Conservation (phyloP, 2,113 vertebrate species). For the Tringa solitaria region DNA sequence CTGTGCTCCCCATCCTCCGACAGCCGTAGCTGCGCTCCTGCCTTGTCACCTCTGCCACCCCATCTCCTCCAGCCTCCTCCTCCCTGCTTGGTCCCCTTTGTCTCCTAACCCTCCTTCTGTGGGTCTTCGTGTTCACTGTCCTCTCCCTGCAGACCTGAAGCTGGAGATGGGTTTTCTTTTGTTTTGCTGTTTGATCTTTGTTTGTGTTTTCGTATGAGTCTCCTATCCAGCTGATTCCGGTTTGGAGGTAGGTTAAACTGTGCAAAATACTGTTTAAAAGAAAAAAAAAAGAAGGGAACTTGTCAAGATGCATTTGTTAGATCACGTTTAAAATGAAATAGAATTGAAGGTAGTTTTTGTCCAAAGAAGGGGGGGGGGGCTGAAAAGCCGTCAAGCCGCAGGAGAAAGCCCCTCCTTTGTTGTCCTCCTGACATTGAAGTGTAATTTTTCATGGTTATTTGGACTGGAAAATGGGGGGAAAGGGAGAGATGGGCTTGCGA, state of each 20-base stretch:
- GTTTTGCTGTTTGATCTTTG: conserved; percentile 5
- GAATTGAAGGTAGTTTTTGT: conserved; percentile 76
- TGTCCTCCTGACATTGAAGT: conserved; percentile 92
- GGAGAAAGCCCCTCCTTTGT: conserved; percentile 81
- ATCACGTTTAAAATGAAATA: conserved; percentile 72
- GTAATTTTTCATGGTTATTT: conserved; percentile 99
- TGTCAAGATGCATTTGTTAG: conserved; percentile 78
- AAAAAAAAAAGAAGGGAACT: conserved; percentile 68
- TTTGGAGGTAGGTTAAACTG: conserved; percentile 73
- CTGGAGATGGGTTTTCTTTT: conserved; percentile 15
- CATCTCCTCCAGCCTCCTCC: background rate
- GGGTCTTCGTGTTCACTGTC: background rate
- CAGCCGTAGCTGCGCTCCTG: background rate
- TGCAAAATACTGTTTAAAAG: conserved; percentile 71
- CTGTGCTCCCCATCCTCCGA: rapidly evolving
- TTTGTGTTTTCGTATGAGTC: conserved; percentile 54
- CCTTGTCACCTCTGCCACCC: background rate
- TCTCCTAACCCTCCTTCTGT: background rate
- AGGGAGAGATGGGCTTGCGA: conserved; percentile 88
- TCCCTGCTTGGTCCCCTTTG: background rate
- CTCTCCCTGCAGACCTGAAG: background rate
- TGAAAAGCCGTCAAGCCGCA: conserved; percentile 72
- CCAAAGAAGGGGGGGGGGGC: conserved; percentile 62
- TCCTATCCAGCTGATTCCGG: conserved; percentile 66
- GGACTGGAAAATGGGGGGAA: conserved; percentile 92